A percentile compares a stretch with the other conserved stretches of the same genome.
These are phyloP conservation scores for Etheostoma cragini DNA, from an alignment of 2,113 vertebrate species.

Conservation along the genomic window DNA sequence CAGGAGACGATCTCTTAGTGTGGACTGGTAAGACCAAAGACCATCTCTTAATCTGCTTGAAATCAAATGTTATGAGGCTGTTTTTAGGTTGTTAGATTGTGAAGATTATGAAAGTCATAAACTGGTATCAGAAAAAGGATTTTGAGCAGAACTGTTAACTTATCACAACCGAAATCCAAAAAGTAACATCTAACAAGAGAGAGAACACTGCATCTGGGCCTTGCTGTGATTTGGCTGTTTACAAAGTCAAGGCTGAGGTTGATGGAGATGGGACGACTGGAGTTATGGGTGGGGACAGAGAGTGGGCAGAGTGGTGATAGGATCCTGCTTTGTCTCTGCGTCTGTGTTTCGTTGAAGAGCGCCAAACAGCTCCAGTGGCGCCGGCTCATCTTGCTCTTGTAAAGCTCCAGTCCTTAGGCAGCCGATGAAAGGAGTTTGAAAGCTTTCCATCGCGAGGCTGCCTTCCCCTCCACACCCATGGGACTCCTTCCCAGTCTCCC, in stretches of 20 bases:
- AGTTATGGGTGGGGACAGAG: slow-evolving; percentile 40
- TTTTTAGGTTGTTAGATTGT: background rate
- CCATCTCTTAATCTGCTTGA: background rate
- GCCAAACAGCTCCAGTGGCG: slow-evolving; percentile 77
- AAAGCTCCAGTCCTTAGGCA: slow-evolving; percentile 81
- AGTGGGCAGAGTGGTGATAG: slow-evolving; percentile 56
- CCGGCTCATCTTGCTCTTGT: slow-evolving; percentile 82
- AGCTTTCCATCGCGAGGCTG: slow-evolving; percentile 76
- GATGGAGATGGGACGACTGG: slow-evolving; percentile 34
- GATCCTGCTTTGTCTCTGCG: slow-evolving; percentile 63
- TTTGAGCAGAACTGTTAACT: background rate
- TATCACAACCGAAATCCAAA: background rate
- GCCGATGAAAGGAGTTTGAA: slow-evolving; percentile 82
- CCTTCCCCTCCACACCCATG: slow-evolving; percentile 76
- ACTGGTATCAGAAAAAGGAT: background rate
- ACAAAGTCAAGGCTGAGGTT: slow-evolving; percentile 27
- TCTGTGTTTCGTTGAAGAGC: slow-evolving; percentile 73
- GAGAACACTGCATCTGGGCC: slow-evolving; percentile 1
- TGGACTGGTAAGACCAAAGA: slow-evolving; percentile 88
- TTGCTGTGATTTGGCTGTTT: slow-evolving; percentile 25
- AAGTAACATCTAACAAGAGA: background rate
- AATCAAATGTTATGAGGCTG: background rate
- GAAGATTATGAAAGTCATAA: slow-evolving; percentile 9
- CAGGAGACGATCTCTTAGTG: slow-evolving; percentile 90
- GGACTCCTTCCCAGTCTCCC: slow-evolving; percentile 72